A percentile compares a stretch with the other conserved stretches of the same genome.
Evolutionary conservation across 2,888 invertebrate genomes (phyloP).

Genomic region (Corythucha ciliata): DNA sequence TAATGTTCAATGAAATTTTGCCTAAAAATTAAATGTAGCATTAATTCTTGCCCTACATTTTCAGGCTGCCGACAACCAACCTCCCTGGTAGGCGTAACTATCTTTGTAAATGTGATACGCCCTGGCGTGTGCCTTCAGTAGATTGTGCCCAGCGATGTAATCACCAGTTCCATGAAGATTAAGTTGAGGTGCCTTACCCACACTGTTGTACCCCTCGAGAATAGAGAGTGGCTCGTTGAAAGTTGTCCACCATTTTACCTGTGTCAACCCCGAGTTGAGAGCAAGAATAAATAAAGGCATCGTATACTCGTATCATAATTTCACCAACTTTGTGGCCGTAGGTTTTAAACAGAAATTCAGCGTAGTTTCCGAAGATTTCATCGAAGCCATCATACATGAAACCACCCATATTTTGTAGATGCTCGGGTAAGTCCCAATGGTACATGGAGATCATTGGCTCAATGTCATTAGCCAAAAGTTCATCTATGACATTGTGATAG

Average conservation of each 20-base stretch:
- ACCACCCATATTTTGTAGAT: conserved; percentile 56
- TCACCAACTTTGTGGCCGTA: conserved; percentile 50
- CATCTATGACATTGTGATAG: conserved; percentile 66
- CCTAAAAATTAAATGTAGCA: conserved; percentile 5
- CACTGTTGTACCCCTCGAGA: conserved; percentile 33
- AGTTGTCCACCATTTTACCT: conserved; percentile 53
- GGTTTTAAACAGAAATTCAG: conserved; percentile 50
- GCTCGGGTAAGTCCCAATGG: conserved; percentile 62
- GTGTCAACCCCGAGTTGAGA: not conserved
- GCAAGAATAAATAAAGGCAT: not conserved
- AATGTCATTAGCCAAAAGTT: conserved; percentile 52
- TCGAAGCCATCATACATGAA: conserved; percentile 49
- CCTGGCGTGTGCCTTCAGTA: conserved; percentile 55
- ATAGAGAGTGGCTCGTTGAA: conserved; percentile 51
- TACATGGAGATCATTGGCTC: conserved; percentile 51
- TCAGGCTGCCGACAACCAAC: not conserved
- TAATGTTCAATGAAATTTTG: not conserved
- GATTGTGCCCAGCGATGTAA: conserved; percentile 54
- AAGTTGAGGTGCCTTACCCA: conserved; percentile 35
- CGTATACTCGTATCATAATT: not conserved
- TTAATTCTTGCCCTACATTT: not conserved
- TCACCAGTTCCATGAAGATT: conserved; percentile 48
- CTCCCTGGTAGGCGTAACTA: conserved; percentile 41
- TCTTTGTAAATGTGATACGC: conserved; percentile 54
- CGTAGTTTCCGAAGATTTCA: conserved; percentile 51